Evolutionary conservation across 2,113 vertebrate species (phyloP), one percentile per base, ranked within the genome.

Genomic region (Melanostigma gelatinosum): DNA sequence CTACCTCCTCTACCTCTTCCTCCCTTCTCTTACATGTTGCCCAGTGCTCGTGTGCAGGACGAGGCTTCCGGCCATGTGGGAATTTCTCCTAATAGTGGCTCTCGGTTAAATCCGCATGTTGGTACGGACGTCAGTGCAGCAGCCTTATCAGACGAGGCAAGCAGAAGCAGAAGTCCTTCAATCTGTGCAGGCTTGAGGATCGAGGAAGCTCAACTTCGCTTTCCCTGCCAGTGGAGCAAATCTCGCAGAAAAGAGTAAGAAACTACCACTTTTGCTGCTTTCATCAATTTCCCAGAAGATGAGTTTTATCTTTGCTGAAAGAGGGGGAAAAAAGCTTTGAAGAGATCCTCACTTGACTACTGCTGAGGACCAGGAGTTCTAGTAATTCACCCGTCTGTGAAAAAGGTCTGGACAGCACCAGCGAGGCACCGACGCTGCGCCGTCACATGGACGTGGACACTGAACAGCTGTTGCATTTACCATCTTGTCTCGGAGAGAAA

Each of bases 11-110:
- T 24, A 72, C 83, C 82, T 79, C 86, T 75, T 76, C 84, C 87
- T 74, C 61, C 83, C 77, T 87, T 71, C 80, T 92, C 82, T 88
- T 86, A 78, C 74, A 89, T 85, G 88, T 86, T 91, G 83, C 83
- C 88, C 90, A 57, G 82, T 85, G 75, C 83, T 88, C 85, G 12
- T 87, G 82, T 85, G 65, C 88, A 87, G 85, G 85, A 88, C 58
- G 74, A 92, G 78, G 78, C 88, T 87, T 86, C 67, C 58, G 58
- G 82, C 86, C 88, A 88, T 84, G 81, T 85, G 90, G 90, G 90
- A 93, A 89, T 90, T 86, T 91, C 70, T 86, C 62, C 80, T 72
- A 67, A 81, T 22, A 66, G 84, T 70, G 84, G 78, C 77, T 84
- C 72, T 66, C 60, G 15, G 50, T 55, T 87, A 84, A 89, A 90